These are phyloP conservation scores for Python bivittatus DNA, from an alignment of 2,113 vertebrate species.

Conservation along the genomic window DNA sequence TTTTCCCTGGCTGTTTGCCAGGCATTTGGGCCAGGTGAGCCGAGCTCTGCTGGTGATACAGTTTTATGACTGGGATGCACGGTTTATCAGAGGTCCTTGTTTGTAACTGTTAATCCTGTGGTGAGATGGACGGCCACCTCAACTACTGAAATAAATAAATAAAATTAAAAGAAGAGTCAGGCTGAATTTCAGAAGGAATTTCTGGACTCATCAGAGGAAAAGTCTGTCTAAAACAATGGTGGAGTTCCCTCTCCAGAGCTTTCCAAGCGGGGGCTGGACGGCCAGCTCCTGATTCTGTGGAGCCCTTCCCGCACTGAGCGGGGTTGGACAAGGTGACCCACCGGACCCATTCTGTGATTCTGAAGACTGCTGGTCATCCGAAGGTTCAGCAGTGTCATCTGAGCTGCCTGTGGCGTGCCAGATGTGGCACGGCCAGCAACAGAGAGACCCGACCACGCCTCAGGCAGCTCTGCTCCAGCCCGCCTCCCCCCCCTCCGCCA, in stretches of 20 bases:
- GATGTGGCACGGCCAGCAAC: background rate
- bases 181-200: too few relatives aligned
- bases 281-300: background rate
- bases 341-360: background rate
- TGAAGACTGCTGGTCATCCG: background rate
- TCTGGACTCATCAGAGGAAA: background rate
- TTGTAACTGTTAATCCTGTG: background rate
- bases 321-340: background rate
- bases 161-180: background rate
- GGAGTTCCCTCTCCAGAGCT: background rate
- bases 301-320: background rate
- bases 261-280: too few relatives aligned
- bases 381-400: background rate
- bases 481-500: slow-evolving; percentile 56
- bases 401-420: slow-evolving; percentile 37
- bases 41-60: background rate
- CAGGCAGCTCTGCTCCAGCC: slow-evolving; percentile 41
- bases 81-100: background rate
- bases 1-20: too few relatives aligned
- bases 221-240: background rate
- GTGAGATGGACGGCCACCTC: background rate
- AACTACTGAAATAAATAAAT: background rate
- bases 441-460: slow-evolving; percentile 38
- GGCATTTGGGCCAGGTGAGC: background rate
- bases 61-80: background rate